Conservation (phyloP, 2,888 invertebrate species). For the Thyatira batis region DNA sequence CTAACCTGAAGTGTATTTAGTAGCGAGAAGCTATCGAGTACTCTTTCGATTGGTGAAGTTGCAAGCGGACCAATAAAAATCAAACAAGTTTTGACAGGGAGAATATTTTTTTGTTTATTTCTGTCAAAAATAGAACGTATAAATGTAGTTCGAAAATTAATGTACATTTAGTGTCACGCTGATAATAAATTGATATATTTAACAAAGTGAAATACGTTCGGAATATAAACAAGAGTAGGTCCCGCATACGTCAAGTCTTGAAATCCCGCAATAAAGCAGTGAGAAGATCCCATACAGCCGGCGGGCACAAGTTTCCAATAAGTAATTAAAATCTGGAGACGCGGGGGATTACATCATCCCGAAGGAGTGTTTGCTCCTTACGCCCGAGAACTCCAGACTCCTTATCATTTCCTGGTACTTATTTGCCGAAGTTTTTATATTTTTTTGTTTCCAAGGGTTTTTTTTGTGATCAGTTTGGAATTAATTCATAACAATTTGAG, state of each 20-base stretch:
- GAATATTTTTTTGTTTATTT: no score
- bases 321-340: constrained; percentile 80
- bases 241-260: constrained; percentile 44
- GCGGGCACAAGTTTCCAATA: constrained; percentile 81
- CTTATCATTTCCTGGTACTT: constrained; percentile 63
- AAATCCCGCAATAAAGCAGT: constrained; percentile 72
- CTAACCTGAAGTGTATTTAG: no score
- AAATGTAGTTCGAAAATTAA: no score
- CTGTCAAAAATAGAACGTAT: no score
- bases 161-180: no score
- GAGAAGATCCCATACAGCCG: constrained; percentile 72
- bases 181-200: no score
- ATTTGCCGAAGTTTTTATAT: constrained; percentile 30
- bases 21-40: no score
- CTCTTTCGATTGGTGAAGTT: no score
- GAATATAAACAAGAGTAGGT: constrained; percentile 34
- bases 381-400: constrained; percentile 59
- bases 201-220: constrained; percentile 2
- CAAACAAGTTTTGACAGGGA: no score
- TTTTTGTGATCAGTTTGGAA: neutral
- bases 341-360: constrained; percentile 72
- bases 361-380: constrained; percentile 66
- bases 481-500: neutral
- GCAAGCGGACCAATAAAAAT: no score
- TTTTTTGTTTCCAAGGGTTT: neutral